Base-by-base conservation (phyloP, 1,140 invertebrate species). In the Oreohelix idahoensis region DNA sequence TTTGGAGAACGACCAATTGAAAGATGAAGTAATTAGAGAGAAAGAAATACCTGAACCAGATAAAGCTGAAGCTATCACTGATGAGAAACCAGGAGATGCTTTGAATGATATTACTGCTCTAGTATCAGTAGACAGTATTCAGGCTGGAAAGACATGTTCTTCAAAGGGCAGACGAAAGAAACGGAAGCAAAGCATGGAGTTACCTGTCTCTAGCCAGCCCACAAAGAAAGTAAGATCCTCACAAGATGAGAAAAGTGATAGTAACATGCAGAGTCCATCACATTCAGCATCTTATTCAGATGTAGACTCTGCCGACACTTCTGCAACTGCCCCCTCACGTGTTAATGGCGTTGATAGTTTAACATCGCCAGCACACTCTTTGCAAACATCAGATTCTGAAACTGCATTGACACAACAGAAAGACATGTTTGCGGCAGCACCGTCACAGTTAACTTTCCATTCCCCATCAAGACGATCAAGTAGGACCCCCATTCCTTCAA, bases 401-500 rank as follows among this genome's bases (percentile, higher is more conserved):
- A 15, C 77, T 23, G 58, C 23, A 8, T n/a, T n/a, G n/a, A n/a
- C n/a, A n/a, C n/a, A n/a, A n/a, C 77, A 26, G 45, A 49, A 23
- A 23, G 51, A 51, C 1, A 26, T 13, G 17, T 1, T 36, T 17
- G 58, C 58, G 35, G 17, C 78, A 70, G 38, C 69, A 71, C 63
- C 39, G 42, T 32, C 63, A 45, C 42, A 8, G 53, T 35, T 35
- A 20, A 38, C 66, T 71, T 71, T 49, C 42, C 63, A 35, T 71
- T 71, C 79, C 39, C 79, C 63, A 29, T 51, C 79, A 15, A 26
- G 63, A 45, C 63, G 63, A 26, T 71, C 63, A 20, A 49, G 79
- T 32, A 17, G 79, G 15, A 81, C 66, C 26, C 79, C 63, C 20
- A 36, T 81, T 49, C 79, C 79, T 32, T 81, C 79, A 1, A 71